These are phyloP conservation scores for Colossoma macropomum DNA, from an alignment of 2,113 vertebrate genomes.

Conservation along the genomic window DNA sequence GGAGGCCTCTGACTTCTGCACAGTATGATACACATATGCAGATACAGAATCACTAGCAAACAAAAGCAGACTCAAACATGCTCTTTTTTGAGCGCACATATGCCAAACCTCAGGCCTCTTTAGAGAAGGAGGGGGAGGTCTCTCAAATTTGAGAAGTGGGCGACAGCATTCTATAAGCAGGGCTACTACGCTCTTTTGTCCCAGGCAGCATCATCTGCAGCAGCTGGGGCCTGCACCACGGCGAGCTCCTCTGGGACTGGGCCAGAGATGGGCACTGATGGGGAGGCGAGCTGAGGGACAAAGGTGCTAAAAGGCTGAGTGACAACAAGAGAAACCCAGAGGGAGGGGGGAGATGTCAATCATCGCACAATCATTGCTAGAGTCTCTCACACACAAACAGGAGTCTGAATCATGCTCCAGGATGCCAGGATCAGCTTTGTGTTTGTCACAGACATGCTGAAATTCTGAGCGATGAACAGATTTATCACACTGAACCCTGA, in stretches of 20 bases:
- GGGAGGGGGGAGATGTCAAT: constrained; percentile 81
- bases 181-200: constrained; percentile 84
- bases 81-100: constrained; percentile 87
- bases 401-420: background rate
- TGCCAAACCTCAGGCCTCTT: background rate
- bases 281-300: constrained; percentile 80
- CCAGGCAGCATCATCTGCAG: constrained; percentile 82
- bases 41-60: constrained; percentile 31
- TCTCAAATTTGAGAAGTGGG: constrained; percentile 81
- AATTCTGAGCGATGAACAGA: background rate
- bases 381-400: constrained; percentile 5
- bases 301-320: constrained; percentile 95
- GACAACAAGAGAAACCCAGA: constrained; percentile 80
- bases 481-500: too few relatives aligned
- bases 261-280: constrained; percentile 11
- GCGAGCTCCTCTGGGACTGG: constrained; percentile 59
- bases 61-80: constrained; percentile 72
- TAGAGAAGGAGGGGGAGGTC: constrained; percentile 71
- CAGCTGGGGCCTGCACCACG: constrained; percentile 76
- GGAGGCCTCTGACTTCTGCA: too few relatives aligned
- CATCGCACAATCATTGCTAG: constrained; percentile 72
- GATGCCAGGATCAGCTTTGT: background rate
- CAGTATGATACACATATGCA: constrained; percentile 65
- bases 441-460: background rate
- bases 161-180: constrained; percentile 63